Percentiles rank a stretch among this genome's conserved stretches.
These are phyloP conservation scores for Axis porcinus DNA, from an alignment of 2,113 vertebrate genomes.

Conservation along the genomic window DNA sequence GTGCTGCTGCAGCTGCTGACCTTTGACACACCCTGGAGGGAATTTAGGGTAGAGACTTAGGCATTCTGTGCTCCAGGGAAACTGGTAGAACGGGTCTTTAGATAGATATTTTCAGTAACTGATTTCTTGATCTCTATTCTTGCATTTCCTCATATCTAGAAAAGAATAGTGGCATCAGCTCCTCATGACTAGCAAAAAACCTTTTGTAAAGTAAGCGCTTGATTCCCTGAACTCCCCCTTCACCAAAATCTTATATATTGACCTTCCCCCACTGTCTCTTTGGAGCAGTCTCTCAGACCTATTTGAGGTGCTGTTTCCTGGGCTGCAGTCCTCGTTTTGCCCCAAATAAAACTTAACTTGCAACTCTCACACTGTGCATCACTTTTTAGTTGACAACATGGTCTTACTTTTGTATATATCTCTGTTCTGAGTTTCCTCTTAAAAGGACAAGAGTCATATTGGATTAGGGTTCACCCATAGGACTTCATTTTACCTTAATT, in stretches of 20 bases:
- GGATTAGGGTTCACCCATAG: background rate
- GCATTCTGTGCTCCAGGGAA: background rate
- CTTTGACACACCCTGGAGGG: background rate
- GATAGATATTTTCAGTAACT: background rate
- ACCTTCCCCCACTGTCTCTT: background rate
- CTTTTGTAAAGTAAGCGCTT: background rate
- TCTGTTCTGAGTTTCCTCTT: background rate
- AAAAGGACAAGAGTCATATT: background rate
- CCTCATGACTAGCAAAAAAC: background rate
- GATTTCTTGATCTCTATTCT: background rate
- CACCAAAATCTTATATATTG: background rate
- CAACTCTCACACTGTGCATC: background rate
- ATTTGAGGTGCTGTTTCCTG: background rate
- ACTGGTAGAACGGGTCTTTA: background rate
- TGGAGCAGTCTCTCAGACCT: background rate
- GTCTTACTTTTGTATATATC: background rate
- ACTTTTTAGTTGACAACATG: background rate
- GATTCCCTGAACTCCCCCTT: background rate
- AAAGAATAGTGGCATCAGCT: background rate
- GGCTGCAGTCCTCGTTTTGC: background rate
- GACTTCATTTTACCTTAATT: background rate
- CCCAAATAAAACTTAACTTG: background rate
- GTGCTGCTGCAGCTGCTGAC: background rate
- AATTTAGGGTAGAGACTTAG: background rate
- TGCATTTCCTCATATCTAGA: background rate